Evolutionary conservation across 2,888 invertebrate genomes (phyloP).

Genomic region (Rosalia funebris): DNA sequence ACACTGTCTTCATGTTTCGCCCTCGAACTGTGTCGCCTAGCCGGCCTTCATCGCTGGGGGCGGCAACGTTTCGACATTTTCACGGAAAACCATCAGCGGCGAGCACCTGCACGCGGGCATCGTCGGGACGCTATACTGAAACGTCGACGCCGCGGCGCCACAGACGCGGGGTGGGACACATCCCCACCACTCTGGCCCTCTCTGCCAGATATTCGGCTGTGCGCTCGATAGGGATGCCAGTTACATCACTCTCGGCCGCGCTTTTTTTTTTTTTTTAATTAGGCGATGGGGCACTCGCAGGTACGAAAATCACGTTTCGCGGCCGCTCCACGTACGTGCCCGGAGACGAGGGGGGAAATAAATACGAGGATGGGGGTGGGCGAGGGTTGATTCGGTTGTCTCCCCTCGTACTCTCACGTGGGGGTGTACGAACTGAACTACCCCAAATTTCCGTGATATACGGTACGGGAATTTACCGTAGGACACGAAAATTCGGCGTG

Average conservation of each 20-base stretch:
- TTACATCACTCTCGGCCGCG: conserved; percentile 25
- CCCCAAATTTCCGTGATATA: no score
- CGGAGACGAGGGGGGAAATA: no score
- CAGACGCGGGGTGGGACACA: conserved; percentile 45
- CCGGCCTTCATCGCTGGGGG: conserved; percentile 40
- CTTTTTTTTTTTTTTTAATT: no score
- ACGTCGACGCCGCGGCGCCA: conserved; percentile 52
- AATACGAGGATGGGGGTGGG: no score
- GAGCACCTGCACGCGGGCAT: conserved; percentile 45
- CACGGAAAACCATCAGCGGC: conserved; percentile 19
- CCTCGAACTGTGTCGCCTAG: conserved; percentile 1
- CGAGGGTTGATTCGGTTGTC: no score
- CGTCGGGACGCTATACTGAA: conserved; percentile 47
- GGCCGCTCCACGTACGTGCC: no score
- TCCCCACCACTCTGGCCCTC: conserved; percentile 39
- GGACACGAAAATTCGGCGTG: no score
- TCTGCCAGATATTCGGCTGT: conserved; percentile 20
- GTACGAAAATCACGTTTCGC: no score
- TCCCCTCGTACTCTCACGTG: no score
- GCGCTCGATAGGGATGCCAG: conserved; percentile 37
- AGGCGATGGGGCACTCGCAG: no score
- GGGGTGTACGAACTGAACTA: no score
- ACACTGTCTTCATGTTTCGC: conserved; percentile 7
- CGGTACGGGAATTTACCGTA: no score
- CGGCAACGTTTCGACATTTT: conserved; percentile 41